Percentiles rank a stretch among this genome's conserved stretches.
Evolutionary conservation across 2,888 invertebrate species (phyloP).

Genomic region (Drosophila bunnanda): DNA sequence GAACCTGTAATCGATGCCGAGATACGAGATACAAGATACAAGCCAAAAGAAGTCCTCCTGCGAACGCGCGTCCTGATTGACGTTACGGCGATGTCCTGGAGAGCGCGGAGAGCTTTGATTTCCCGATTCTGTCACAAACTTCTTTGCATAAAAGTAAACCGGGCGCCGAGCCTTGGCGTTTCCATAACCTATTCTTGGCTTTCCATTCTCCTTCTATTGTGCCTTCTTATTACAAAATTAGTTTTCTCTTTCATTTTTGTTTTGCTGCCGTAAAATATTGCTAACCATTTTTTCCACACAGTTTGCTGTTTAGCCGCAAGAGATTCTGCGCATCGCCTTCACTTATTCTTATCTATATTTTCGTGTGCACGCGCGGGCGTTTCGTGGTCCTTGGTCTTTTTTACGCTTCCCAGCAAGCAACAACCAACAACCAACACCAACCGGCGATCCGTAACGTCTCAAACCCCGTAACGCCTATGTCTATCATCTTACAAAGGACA

Average conservation of each 20-base stretch:
- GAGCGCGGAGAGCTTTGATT: constrained; percentile 31
- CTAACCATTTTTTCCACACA: constrained; percentile 76
- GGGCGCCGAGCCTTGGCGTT: constrained; percentile 34
- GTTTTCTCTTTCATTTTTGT: constrained; percentile 55
- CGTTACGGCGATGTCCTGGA: constrained; percentile 16
- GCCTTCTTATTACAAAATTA: constrained; percentile 54
- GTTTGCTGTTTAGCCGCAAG: constrained; percentile 68
- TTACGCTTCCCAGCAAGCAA: constrained; percentile 37
- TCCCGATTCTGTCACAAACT: constrained; percentile 32
- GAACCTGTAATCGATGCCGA: constrained; percentile 42
- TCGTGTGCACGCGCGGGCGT: constrained; percentile 30
- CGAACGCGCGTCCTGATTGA: constrained; percentile 43
- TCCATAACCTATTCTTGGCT: constrained; percentile 17
- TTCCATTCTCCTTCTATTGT: constrained; percentile 30
- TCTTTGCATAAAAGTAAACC: constrained; percentile 37
- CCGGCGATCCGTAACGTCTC: constrained; percentile 63
- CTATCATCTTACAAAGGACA: constrained; percentile 47
- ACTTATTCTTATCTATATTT: constrained; percentile 68
- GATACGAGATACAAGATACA: constrained; percentile 28
- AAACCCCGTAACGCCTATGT: constrained; percentile 55
- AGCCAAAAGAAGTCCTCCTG: constrained; percentile 27
- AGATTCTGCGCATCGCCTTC: constrained; percentile 76
- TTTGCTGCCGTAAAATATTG: constrained; percentile 72
- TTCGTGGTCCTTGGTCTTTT: constrained; percentile 68
- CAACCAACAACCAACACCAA: constrained; percentile 5